Conservation (phyloP, 1,140 invertebrate species). For the Zaprionus inermis region DNA sequence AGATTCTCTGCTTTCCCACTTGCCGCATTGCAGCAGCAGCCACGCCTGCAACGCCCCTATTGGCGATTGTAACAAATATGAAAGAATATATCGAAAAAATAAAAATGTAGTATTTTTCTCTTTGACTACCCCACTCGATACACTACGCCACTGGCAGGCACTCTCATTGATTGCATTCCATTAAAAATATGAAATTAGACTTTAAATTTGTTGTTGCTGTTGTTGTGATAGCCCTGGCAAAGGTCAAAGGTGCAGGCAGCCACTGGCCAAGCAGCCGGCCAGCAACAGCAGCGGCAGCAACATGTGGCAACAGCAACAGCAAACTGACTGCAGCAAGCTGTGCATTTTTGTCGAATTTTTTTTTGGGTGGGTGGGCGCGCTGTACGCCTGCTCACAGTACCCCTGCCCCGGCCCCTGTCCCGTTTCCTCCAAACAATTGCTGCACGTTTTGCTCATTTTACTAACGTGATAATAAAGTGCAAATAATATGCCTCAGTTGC, state of each 20-base stretch:
- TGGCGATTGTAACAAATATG: background rate
- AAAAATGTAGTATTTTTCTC: background rate
- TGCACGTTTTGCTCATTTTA: conserved; percentile 81
- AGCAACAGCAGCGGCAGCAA: conserved; percentile 23
- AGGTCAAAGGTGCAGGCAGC: conserved; percentile 71
- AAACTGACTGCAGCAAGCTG: conserved; percentile 13
- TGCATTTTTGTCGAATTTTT: background rate
- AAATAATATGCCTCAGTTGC: conserved; percentile 80
- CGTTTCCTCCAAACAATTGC: conserved; percentile 41
- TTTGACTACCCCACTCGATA: background rate
- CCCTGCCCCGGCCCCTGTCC: background rate
- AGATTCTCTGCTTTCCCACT: too few species aligned
- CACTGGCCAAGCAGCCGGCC: conserved; percentile 48
- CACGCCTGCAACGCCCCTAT: too few species aligned
- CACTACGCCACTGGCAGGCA: background rate
- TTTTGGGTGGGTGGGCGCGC: conserved; percentile 44
- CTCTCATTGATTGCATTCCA: conserved; percentile 43
- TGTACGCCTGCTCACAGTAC: background rate
- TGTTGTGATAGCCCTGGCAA: conserved; percentile 45
- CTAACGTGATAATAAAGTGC: conserved; percentile 84
- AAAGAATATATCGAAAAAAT: background rate
- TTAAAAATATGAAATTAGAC: conserved; percentile 51
- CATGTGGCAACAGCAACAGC: conserved; percentile 36
- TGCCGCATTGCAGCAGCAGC: too few species aligned
- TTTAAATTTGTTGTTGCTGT: conserved; percentile 31